phyloP scores from a whole-genome alignment of 2,888 invertebrate genomes.

The Yponomeuta evonymella region DNA sequence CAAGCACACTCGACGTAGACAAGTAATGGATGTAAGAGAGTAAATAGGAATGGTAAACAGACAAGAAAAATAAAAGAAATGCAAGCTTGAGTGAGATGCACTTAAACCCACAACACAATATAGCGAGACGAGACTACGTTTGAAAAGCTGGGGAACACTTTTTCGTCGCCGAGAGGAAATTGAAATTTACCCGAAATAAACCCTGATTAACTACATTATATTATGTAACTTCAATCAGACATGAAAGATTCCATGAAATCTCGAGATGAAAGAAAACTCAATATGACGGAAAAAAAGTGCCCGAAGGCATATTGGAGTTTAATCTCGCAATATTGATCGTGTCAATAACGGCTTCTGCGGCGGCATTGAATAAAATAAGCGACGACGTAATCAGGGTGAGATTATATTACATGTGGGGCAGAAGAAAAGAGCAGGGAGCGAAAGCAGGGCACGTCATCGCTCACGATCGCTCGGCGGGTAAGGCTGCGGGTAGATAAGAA shows the following conservation, averaged over 20 bases:
- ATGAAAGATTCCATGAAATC: neutral
- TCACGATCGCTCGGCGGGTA: constrained; percentile 49
- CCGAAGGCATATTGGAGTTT: constrained; percentile 6
- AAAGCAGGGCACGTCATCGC: constrained; percentile 59
- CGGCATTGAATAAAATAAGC: constrained; percentile 28
- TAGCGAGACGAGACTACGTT: neutral
- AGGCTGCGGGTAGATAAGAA: constrained; percentile 57
- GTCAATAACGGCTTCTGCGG: constrained; percentile 16
- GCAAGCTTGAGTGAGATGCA: constrained; percentile 1
- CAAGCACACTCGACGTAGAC: constrained; percentile 34
- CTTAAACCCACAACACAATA: neutral
- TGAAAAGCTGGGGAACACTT: neutral
- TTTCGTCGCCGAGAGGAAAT: neutral
- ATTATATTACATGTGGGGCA: constrained; percentile 27
- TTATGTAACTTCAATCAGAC: neutral
- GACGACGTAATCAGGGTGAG: constrained; percentile 37
- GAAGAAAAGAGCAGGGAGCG: constrained; percentile 35
- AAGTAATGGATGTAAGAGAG: constrained; percentile 27
- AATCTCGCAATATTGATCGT: constrained; percentile 10
- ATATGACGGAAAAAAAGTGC: no score
- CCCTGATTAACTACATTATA: no score
- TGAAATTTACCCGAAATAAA: no score
- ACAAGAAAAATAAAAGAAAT: neutral
- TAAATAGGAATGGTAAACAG: constrained; percentile 20
- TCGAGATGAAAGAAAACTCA: neutral